Base-by-base conservation (phyloP, 1,140 invertebrate genomes). In the Solenopsis invicta region DNA sequence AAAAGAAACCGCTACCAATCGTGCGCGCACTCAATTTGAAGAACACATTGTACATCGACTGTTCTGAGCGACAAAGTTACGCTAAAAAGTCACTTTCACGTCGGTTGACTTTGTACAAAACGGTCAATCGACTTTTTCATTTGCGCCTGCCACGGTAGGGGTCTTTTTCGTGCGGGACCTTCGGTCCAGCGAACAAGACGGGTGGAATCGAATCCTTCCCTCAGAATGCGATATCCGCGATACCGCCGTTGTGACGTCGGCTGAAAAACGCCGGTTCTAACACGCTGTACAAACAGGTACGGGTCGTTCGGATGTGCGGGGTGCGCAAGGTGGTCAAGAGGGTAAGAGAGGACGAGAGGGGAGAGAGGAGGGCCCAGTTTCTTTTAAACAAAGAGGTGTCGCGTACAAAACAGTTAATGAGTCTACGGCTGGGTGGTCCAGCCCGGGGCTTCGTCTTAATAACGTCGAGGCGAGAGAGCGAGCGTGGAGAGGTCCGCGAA, bases 401-500 rank as follows among this genome's bases (percentile, higher is more conserved):
- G 92, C 92, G 92, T 92, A 94, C 92, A 94, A 94, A 94, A 94
- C 94, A 93, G 93, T 94, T 94, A 94, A 94, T 94, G 92, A 94
- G 94, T 93, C 94, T 92, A 93, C 91, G 93, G 91, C 92, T 94
- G 94, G 94, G 94, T 95, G 94, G 94, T 95, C 94, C 94, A 92
- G 94, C 92, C 93, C 80, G 87, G 88, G 94, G 94, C 93, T 91
- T 85, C 91, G 91, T 94, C 94, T 94, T 94, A 94, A 95, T 95
- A 95, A 94, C 92, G 92, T 92, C 88, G 92, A 92, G 93, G 90
- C 88, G 92, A 93, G 91, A 91, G 93, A 89, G 89, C 91, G 91
- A 88, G 84, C 87, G 85, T 87, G 92, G 88, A 91, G 90, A 85
- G 34, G 76, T 66, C 78, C 78, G 76, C 77, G 78, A 81, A 76